Conservation (phyloP, 2,113 vertebrate genomes). For the Pampusana beccarii region DNA sequence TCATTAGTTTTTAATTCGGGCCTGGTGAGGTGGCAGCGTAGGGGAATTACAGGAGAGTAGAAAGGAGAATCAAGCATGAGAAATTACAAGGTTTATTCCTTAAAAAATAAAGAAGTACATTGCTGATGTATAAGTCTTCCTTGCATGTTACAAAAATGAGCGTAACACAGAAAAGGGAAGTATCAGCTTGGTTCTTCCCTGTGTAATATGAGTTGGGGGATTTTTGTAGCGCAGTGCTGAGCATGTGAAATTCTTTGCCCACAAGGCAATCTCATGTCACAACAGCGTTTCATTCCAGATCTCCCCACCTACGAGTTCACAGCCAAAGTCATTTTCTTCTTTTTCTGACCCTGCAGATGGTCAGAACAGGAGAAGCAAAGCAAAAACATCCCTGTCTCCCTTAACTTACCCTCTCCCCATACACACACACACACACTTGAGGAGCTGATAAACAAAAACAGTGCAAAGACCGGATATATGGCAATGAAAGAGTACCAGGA, state of each 20-base stretch:
- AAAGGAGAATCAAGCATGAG: neutral
- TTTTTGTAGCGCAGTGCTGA: neutral
- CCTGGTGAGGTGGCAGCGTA: neutral
- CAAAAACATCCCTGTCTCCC: neutral
- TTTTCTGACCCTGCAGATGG: neutral
- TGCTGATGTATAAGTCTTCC: neutral
- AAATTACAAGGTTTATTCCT: neutral
- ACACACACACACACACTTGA: neutral
- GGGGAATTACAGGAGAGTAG: neutral
- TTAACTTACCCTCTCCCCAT: neutral
- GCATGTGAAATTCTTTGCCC: neutral
- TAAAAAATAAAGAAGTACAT: neutral
- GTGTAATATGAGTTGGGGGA: neutral
- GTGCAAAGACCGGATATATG: neutral
- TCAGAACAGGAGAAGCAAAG: neutral
- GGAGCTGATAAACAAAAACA: neutral
- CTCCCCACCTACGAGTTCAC: neutral
- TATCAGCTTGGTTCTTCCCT: neutral
- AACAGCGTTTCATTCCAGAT: neutral
- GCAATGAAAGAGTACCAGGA: neutral
- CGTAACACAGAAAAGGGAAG: conserved; percentile 1
- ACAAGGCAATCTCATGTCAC: neutral
- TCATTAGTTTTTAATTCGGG: neutral
- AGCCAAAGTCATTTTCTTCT: neutral
- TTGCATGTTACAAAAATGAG: neutral